phyloP scores from a whole-genome alignment of 2,113 vertebrate species.

The Tricholaema leucomelas region DNA sequence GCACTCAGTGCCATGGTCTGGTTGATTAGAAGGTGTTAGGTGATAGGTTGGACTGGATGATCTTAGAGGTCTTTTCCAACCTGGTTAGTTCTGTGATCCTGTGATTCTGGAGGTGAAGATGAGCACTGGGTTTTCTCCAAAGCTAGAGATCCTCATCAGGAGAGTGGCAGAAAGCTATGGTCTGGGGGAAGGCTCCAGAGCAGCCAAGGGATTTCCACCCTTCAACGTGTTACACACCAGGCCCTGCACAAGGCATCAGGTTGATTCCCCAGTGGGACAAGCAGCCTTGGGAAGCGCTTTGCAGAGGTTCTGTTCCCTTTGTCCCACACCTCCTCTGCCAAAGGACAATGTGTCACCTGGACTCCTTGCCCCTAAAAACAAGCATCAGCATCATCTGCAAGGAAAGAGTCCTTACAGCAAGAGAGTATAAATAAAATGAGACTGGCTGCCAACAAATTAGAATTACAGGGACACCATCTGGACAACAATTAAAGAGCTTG shows the following conservation, averaged over 20 bases:
- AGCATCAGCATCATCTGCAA: neutral
- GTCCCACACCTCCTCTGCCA: neutral
- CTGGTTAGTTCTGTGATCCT: no score
- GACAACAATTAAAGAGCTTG: slow-evolving; percentile 30
- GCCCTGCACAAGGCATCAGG: neutral
- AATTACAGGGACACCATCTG: slow-evolving; percentile 37
- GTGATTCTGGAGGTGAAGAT: neutral
- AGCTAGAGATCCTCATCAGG: neutral
- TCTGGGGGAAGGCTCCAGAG: neutral
- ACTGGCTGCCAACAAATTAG: slow-evolving; percentile 19
- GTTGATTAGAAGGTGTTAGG: no score
- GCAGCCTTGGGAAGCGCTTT: neutral
- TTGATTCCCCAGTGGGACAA: neutral
- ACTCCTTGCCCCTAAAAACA: neutral
- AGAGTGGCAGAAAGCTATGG: neutral
- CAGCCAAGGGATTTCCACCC: neutral
- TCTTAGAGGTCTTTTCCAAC: no score
- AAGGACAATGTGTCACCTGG: neutral
- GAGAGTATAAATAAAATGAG: slow-evolving; percentile 2
- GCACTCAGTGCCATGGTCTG: no score
- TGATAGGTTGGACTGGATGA: no score
- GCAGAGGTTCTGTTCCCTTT: neutral
- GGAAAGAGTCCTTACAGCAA: neutral
- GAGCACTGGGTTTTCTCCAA: neutral
- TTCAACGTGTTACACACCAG: neutral